Evolutionary conservation across 2,113 vertebrate genomes (phyloP), one percentile per base, ranked within the genome.

Genomic region (Helogale parvula): DNA sequence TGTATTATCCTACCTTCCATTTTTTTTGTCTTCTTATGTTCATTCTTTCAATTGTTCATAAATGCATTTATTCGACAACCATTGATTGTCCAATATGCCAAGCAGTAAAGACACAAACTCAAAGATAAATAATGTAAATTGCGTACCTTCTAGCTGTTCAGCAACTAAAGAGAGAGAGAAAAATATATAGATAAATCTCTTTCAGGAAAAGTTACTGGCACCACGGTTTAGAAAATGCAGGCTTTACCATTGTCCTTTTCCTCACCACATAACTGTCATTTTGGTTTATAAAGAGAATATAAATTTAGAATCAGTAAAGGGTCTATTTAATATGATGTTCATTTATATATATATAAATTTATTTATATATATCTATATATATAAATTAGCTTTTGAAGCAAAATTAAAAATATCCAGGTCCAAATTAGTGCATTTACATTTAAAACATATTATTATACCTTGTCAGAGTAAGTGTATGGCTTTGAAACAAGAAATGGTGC

Each of bases 311-410:
- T 29, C 13, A 63, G 13, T 74, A 38, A n/a, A 86, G 66, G 68
- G 33, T 50, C 76, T 21, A 5, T 74, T 88, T 88, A 89, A 82
- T 35, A 50, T 95, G 21, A 19, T 21, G 69, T 86, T 0, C 11
- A 23, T 74, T 77, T 77, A 57, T 71, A 69, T 66, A 35, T 89
- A 86, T 33, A 88, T 74, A 41, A n/a, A n/a, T n/a, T n/a, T 41
- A 41, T 77, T 50, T 71, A 69, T 66, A 35, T 86, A 89, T 33
- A 88, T 74, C 47, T 31, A 45, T 45, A 45, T 45, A 7, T 10
- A 54, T 31, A 60, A 90, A 90, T 79, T 92, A 54, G 84, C 65
- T 88, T 95, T 81, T 88, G 41, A 90, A 88, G 65, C 57, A 63
- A 41, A 19, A 79, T 79, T 77, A 21, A 74, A 90, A n/a, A 57